These are phyloP conservation scores for Sinohyriopsis cumingii DNA, from an alignment of 2,888 invertebrate species.

Conservation along the genomic window DNA sequence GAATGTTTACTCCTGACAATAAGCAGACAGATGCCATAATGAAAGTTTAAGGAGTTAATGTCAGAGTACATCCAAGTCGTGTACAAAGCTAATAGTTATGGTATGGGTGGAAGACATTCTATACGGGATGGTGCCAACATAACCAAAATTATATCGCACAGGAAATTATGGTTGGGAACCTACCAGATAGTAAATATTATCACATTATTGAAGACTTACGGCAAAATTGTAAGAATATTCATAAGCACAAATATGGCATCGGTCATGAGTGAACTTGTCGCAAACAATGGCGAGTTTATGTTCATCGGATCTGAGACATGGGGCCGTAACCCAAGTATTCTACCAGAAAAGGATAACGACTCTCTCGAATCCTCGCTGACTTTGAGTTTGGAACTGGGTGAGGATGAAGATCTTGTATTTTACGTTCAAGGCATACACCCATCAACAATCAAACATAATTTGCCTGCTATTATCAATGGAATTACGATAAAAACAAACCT, in stretches of 20 bases:
- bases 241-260: constrained; percentile 16
- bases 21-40: constrained; percentile 32
- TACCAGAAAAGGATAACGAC: constrained; percentile 9
- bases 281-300: constrained; percentile 25
- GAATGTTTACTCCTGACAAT: constrained; percentile 33
- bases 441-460: constrained; percentile 9
- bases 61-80: constrained; percentile 35
- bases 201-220: constrained; percentile 17
- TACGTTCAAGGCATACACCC: constrained; percentile 10
- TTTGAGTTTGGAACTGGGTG: constrained; percentile 19
- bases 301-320: constrained; percentile 40
- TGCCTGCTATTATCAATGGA: constrained; percentile 17
- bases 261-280: constrained; percentile 6
- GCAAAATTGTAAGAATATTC: constrained; percentile 29
- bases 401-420: constrained; percentile 7
- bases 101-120: constrained; percentile 25
- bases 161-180: constrained; percentile 21
- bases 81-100: constrained; percentile 35
- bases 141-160: constrained; percentile 23
- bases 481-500: constrained; percentile 17
- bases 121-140: constrained; percentile 5
- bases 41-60: constrained; percentile 15
- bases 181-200: constrained; percentile 2
- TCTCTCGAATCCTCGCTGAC: constrained; percentile 24
- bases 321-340: constrained; percentile 13